These are phyloP conservation scores for Steinernema khuongi DNA, from an alignment of 1,140 invertebrate genomes.

Conservation along the genomic window DNA sequence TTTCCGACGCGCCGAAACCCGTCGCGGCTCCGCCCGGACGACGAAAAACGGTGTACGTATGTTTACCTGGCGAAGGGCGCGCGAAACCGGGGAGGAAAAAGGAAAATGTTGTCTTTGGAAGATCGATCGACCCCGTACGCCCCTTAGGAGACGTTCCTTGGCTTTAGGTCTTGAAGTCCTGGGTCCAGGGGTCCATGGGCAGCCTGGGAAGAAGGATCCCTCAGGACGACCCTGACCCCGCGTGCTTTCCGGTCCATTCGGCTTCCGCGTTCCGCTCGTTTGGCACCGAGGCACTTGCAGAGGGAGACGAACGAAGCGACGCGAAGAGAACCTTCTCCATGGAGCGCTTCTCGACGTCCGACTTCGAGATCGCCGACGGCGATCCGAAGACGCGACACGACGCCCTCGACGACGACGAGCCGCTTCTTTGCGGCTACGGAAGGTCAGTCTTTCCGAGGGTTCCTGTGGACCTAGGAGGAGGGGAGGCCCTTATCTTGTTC, in stretches of 20 bases:
- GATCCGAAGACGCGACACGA: slow-evolving; percentile 9
- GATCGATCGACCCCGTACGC: not conserved
- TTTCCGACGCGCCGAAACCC: slow-evolving; percentile 1
- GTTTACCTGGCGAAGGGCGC: not conserved
- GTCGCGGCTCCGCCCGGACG: not conserved
- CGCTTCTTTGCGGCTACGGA: slow-evolving; percentile 48
- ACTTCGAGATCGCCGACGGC: slow-evolving; percentile 14
- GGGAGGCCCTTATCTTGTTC: no score
- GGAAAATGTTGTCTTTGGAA: not conserved
- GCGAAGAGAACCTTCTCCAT: not conserved
- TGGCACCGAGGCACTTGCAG: not conserved
- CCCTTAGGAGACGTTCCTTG: no score
- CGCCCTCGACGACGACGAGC: slow-evolving; percentile 34
- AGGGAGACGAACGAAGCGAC: not conserved
- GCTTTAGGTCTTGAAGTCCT: not conserved
- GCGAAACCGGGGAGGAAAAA: not conserved
- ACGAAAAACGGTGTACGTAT: not conserved
- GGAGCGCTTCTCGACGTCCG: slow-evolving; percentile 16
- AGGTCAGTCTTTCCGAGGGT: slow-evolving; percentile 29
- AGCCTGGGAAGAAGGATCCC: no score
- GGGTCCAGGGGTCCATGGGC: not conserved
- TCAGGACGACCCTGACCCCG: no score
- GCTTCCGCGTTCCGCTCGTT: not conserved
- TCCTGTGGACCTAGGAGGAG: no score
- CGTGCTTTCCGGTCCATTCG: not conserved